These are phyloP conservation scores for Embiotoca jacksoni DNA, from an alignment of 2,113 vertebrate genomes.

Conservation along the genomic window DNA sequence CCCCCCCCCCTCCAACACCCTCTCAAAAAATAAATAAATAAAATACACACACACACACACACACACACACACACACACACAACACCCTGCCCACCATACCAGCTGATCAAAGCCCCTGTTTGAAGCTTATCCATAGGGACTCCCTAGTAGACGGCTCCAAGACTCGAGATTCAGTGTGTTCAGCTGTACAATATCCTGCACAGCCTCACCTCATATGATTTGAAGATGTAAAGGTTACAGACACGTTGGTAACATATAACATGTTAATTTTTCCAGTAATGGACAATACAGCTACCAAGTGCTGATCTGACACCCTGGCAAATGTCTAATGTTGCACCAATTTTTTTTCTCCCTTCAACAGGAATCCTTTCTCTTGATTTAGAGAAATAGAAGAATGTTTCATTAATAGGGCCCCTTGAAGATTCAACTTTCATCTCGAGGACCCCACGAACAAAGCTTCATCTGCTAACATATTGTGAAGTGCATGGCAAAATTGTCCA, in stretches of 20 bases:
- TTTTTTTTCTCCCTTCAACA: no score
- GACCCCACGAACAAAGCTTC: no score
- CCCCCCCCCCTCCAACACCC: conserved; percentile 1
- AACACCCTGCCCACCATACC: conserved; percentile 30
- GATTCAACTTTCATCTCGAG: no score
- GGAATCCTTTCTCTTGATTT: no score
- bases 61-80: conserved; percentile 25
- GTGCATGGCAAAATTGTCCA: no score
- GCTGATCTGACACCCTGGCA: neutral
- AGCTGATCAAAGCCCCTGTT: conserved; percentile 69
- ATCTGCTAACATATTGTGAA: no score
- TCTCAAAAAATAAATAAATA: conserved; percentile 7
- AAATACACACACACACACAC: conserved; percentile 13
- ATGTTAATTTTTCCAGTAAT: neutral
- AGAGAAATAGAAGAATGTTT: no score
- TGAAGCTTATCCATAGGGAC: conserved; percentile 52
- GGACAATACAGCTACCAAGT: neutral
- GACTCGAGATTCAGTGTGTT: conserved; percentile 58
- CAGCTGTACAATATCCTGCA: conserved; percentile 18
- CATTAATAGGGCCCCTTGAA: no score
- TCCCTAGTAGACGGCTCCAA: conserved; percentile 32
- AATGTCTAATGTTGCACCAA: no score
- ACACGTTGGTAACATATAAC: neutral
- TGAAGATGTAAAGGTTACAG: neutral
- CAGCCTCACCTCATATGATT: neutral